These are phyloP conservation scores for Hassar affinis DNA, from an alignment of 2,113 vertebrate species.

Conservation along the genomic window DNA sequence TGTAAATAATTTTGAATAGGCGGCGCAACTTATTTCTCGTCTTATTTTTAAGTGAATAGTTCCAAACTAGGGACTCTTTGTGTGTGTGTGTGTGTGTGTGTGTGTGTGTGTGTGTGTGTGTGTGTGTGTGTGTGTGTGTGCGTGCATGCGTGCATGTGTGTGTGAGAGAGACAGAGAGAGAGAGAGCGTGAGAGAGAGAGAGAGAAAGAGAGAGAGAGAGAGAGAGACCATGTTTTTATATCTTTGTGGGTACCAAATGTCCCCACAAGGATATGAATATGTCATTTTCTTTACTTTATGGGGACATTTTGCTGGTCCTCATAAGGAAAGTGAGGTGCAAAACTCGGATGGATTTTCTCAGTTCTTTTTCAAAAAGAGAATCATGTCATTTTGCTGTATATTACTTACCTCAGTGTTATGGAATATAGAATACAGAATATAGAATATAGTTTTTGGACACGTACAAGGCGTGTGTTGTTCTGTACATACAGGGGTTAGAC, in stretches of 20 bases:
- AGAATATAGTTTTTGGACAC: neutral
- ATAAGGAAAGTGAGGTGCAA: neutral
- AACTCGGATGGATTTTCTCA: neutral
- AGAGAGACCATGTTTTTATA: too few species aligned
- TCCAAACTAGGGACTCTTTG: neutral
- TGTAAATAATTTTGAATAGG: slow-evolving; percentile 8
- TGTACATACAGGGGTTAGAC: too few species aligned
- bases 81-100: neutral
- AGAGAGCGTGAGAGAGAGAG: too few species aligned
- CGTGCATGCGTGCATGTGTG: too few species aligned
- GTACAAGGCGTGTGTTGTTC: neutral
- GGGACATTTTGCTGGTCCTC: too few species aligned
- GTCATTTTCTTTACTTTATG: too few species aligned
- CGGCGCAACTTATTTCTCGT: neutral
- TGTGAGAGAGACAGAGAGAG: too few species aligned
- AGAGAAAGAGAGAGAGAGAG: too few species aligned
- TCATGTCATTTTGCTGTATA: neutral
- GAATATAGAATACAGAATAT: too few species aligned
- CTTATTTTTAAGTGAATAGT: neutral
- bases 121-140: neutral
- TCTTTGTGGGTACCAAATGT: too few species aligned
- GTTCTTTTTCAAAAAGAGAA: neutral
- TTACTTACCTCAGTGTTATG: neutral
- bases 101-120: slow-evolving; percentile 1
- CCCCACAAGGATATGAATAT: too few species aligned